Evolutionary conservation across 2,888 invertebrate genomes (phyloP), one percentile per base, ranked within the genome.

Genomic region (Glyphotaelius pellucidus): DNA sequence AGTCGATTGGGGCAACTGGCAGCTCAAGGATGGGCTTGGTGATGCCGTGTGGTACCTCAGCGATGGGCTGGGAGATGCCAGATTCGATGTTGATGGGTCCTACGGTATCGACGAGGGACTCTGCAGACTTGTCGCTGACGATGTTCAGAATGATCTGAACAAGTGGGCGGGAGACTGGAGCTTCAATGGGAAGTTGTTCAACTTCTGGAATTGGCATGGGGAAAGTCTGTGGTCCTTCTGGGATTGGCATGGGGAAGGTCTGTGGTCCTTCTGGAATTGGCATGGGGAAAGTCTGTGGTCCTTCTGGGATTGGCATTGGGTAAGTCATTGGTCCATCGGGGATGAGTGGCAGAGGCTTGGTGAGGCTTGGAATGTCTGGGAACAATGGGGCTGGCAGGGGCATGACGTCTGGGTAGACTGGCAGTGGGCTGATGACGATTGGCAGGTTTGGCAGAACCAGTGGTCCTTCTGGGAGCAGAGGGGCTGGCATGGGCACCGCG

Each of bases 81-180:
- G n/a, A n/a, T 86, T 35, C 38, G 15, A 67, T 67, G 67, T 67
- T 67, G n/a, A 67, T 67, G 67, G 67, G 67, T 67, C 67, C 67
- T 67, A 67, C 9, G 88, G 79, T 89, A 32, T 89, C 80, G 32
- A 89, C 88, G 30, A 89, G 79, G 67, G 32, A 79, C 32, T 79
- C 88, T 35, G 88, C 38, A 12, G 88, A 79, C 35, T 67, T 86
- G 47, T 92, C 90, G 81, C 87, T 89, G 32, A 30, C 80, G 89
- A 92, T 83, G 90, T 92, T 92, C 35, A 92, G 32, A 81, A 92
- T 92, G 90, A 92, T 91, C 84, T 92, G 92, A 42, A 92, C 92
- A 47, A 91, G 89, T 12, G 92, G 91, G 79, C 5, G 35, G 79
- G 88, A 19, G 14, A 19, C 87, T 31, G 52, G 52, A 52, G 52